These are phyloP conservation scores for Sericinus montela DNA, from an alignment of 2,888 invertebrate species.

Conservation along the genomic window DNA sequence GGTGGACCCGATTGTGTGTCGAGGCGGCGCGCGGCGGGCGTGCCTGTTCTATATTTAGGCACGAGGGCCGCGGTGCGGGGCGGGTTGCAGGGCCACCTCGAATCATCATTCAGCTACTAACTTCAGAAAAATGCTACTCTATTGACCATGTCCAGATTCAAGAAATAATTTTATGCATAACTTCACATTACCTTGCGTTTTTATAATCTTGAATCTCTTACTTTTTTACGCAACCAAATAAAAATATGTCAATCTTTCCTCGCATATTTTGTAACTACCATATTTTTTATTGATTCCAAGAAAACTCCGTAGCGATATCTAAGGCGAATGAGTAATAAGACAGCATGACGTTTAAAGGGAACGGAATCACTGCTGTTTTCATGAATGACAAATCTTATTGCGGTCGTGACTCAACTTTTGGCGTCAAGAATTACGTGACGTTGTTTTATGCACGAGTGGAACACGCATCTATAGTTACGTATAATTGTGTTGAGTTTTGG, in stretches of 20 bases:
- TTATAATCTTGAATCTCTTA: no score
- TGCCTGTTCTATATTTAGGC: constrained; percentile 71
- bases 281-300: no score
- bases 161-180: not conserved
- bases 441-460: constrained; percentile 35
- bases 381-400: constrained; percentile 63
- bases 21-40: constrained; percentile 56
- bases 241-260: no score
- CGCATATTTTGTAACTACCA: no score
- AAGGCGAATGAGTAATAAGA: constrained; percentile 10
- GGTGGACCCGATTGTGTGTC: constrained; percentile 63
- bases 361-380: constrained; percentile 45
- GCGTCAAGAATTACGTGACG: constrained; percentile 48
- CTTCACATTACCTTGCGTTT: no score
- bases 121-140: constrained; percentile 33
- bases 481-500: not conserved
- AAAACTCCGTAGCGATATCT: not conserved
- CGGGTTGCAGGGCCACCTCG: constrained; percentile 46
- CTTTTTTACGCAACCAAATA: no score
- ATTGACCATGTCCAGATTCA: not conserved
- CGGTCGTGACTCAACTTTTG: constrained; percentile 54
- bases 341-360: constrained; percentile 22
- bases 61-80: constrained; percentile 59
- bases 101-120: constrained; percentile 54
- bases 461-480: constrained; percentile 9